A percentile compares a stretch with the other conserved stretches of the same genome.
Evolutionary conservation across 2,888 invertebrate genomes (phyloP).

Genomic region (Cosmia pyralina): DNA sequence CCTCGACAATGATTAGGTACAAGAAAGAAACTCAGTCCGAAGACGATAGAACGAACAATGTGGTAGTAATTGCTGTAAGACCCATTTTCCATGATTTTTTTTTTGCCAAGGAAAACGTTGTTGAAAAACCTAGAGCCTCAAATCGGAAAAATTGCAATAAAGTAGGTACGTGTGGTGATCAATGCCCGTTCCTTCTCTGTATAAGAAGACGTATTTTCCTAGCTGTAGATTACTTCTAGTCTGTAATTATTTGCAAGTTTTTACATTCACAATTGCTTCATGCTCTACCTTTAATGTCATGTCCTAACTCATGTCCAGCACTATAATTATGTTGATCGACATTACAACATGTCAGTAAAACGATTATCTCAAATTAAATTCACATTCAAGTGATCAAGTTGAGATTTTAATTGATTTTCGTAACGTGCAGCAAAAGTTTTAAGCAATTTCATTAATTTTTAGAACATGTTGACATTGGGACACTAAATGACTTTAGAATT

Average conservation of each 20-base stretch:
- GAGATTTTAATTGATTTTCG: constrained; percentile 49
- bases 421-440: constrained; percentile 22
- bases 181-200: background rate
- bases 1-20: too few species aligned
- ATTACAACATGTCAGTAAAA: constrained; percentile 40
- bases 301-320: constrained; percentile 7
- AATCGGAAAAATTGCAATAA: too few species aligned
- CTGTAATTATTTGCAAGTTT: background rate
- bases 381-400: constrained; percentile 28
- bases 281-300: background rate
- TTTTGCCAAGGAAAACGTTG: background rate
- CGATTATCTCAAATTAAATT: constrained; percentile 39
- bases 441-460: constrained; percentile 33
- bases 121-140: too few species aligned
- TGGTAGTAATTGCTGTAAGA: too few species aligned
- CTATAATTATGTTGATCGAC: constrained; percentile 40
- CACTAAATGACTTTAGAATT: constrained; percentile 3
- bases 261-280: constrained; percentile 4
- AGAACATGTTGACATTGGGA: constrained; percentile 20
- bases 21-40: background rate
- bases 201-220: background rate
- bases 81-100: background rate
- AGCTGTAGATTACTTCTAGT: background rate
- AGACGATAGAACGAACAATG: background rate
- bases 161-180: background rate